These are phyloP conservation scores for Ptilonorhynchus violaceus DNA, from an alignment of 2,113 vertebrate species.

Conservation along the genomic window DNA sequence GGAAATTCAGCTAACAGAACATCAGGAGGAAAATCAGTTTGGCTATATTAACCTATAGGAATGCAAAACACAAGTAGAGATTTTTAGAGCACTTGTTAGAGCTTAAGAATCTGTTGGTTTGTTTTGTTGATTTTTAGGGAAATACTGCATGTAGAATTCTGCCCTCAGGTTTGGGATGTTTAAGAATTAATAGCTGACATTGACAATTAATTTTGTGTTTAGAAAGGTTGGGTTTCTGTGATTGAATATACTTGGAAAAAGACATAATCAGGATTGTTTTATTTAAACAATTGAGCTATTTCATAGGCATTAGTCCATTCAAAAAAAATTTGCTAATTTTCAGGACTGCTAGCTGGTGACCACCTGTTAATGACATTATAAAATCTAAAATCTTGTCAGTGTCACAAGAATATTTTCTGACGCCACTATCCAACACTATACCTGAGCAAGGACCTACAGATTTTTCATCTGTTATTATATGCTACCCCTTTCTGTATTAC, in stretches of 20 bases:
- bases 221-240: neutral
- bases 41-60: slow-evolving; percentile 19
- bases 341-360: neutral
- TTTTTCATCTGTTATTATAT: neutral
- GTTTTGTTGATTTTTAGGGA: neutral
- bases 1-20: slow-evolving; percentile 52
- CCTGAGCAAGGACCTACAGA: neutral
- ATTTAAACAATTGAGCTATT: neutral
- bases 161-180: neutral
- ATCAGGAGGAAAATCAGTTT: slow-evolving; percentile 6
- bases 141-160: neutral
- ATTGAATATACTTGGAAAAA: neutral
- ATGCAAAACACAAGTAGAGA: slow-evolving; percentile 45
- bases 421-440: neutral
- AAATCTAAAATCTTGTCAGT: neutral
- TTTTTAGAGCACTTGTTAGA: slow-evolving; percentile 39
- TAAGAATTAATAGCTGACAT: neutral
- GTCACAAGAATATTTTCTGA: neutral
- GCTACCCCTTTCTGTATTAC: neutral
- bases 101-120: slow-evolving; percentile 3
- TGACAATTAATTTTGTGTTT: neutral
- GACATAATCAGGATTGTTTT: neutral
- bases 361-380: neutral
- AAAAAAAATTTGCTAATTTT: neutral
- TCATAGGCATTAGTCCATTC: neutral